These are phyloP conservation scores for Bombus consobrinus DNA, from an alignment of 1,140 invertebrate genomes.

Conservation along the genomic window DNA sequence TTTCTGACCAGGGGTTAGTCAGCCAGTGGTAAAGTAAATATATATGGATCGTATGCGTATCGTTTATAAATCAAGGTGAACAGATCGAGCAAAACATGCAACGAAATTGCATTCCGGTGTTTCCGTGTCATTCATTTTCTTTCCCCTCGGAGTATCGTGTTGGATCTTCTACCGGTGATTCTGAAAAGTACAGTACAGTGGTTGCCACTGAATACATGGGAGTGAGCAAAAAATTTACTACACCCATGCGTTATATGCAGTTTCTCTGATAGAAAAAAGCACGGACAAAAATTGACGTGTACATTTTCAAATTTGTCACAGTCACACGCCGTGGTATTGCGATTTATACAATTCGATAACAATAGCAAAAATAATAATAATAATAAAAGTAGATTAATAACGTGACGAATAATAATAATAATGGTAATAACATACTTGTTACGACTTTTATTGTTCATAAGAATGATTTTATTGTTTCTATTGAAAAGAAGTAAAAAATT, in stretches of 20 bases:
- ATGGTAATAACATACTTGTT: no score
- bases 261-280: not conserved
- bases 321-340: not conserved
- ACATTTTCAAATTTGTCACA: not conserved
- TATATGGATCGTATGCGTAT: conserved; percentile 18
- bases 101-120: conserved; percentile 29
- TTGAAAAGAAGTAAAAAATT: not conserved
- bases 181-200: conserved; percentile 34
- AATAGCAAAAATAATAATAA: not conserved
- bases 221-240: conserved; percentile 1
- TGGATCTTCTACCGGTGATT: conserved; percentile 29
- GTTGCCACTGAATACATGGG: no score
- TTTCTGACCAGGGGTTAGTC: not conserved
- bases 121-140: conserved; percentile 45
- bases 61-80: conserved; percentile 51
- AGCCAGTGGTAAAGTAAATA: conserved; percentile 18
- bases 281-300: not conserved
- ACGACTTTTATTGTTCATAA: no score
- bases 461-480: no score
- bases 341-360: not conserved
- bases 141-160: not conserved
- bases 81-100: conserved; percentile 20
- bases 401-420: no score
- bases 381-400: no score
- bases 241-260: no score